A percentile compares a stretch with the other conserved stretches of the same genome.
These are phyloP conservation scores for Lanius collurio DNA, from an alignment of 2,113 vertebrate genomes.

Conservation along the genomic window DNA sequence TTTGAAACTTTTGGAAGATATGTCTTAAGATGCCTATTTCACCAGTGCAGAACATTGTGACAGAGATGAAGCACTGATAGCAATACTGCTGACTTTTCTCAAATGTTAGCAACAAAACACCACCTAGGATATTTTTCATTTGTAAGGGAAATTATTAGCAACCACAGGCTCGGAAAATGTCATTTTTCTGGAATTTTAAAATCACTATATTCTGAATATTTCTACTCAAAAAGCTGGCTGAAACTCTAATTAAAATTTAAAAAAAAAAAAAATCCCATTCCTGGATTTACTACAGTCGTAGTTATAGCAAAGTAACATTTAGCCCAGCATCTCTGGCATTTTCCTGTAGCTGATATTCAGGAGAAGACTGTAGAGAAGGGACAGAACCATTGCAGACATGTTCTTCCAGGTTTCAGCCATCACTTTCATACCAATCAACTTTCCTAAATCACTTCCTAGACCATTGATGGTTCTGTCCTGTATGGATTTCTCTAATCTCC, in stretches of 20 bases:
- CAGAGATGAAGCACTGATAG: background rate
- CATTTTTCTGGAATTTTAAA: background rate
- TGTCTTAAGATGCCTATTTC: background rate
- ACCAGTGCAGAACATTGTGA: fast-evolving
- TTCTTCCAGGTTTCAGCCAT: background rate
- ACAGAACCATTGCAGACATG: background rate
- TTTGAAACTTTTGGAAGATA: background rate
- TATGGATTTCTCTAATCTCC: background rate
- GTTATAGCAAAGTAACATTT: background rate
- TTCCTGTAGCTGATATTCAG: background rate
- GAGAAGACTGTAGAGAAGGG: background rate
- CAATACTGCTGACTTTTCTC: background rate
- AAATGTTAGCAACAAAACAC: background rate
- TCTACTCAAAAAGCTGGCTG: background rate
- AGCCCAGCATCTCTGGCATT: background rate
- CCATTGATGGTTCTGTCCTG: background rate
- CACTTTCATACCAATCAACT: background rate
- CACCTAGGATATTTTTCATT: background rate
- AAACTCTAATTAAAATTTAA: background rate
- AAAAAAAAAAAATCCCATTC: background rate
- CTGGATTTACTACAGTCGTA: background rate
- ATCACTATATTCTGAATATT: background rate
- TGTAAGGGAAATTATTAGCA: background rate
- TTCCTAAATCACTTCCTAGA: background rate
- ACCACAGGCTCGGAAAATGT: background rate